phyloP scores from a whole-genome alignment of 92 coral and sea anemone species.

The Porites evermanni region DNA sequence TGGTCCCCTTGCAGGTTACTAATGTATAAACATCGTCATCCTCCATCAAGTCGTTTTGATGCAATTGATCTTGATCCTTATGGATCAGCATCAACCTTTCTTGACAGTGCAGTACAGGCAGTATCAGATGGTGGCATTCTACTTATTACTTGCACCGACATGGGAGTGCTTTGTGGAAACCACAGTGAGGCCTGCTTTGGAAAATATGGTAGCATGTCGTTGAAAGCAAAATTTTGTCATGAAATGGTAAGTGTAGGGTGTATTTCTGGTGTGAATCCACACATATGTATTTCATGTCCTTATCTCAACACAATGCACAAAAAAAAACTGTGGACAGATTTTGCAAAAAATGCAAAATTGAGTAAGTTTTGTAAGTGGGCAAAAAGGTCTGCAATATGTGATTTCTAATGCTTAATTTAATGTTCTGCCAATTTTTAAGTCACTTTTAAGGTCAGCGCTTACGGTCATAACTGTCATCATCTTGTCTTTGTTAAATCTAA shows the following conservation, averaged over 20 bases:
- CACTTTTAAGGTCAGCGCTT: too few species aligned
- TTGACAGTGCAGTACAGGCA: conserved; percentile 96
- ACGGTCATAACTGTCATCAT: too few species aligned
- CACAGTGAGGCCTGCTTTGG: conserved; percentile 99
- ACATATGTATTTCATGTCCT: too few species aligned
- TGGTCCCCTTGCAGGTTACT: conserved; percentile 59
- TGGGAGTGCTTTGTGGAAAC: conserved; percentile 99
- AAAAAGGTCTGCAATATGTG: too few species aligned
- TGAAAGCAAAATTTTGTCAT: conserved; percentile 96
- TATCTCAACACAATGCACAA: too few species aligned
- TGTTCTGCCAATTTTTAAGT: too few species aligned
- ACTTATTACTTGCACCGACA: conserved; percentile 95
- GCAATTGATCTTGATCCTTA: conserved; percentile 96
- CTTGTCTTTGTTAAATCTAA: too few species aligned
- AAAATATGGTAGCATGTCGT: conserved; percentile 97
- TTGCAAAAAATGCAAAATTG: too few species aligned
- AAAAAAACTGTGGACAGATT: too few species aligned
- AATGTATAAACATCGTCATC: conserved; percentile 89
- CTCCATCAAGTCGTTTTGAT: conserved; percentile 80
- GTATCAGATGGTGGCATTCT: conserved; percentile 95
- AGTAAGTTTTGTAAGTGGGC: too few species aligned
- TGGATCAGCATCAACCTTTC: conserved; percentile 93
- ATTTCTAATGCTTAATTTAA: too few species aligned
- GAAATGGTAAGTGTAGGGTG: conserved; percentile 81
- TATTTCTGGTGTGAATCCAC: too few species aligned